A percentile compares a stretch with the other conserved stretches of the same genome.
Evolutionary conservation across 2,888 invertebrate genomes (phyloP).

Genomic region (Drymonia ruficornis): DNA sequence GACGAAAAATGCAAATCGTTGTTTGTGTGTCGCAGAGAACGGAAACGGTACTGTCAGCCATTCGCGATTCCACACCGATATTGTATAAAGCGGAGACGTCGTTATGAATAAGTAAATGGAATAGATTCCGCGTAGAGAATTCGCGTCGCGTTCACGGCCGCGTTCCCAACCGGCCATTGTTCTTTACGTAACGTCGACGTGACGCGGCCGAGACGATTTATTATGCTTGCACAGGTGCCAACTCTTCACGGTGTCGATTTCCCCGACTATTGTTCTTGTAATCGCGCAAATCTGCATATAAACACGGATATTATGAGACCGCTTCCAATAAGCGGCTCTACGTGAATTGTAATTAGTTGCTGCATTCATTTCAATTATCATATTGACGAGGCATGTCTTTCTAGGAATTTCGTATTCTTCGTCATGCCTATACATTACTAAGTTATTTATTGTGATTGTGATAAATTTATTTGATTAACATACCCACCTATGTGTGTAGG

Average conservation of each 20-base stretch:
- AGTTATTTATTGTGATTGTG: neutral
- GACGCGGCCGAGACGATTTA: slow-evolving; percentile 53
- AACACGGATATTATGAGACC: slow-evolving; percentile 39
- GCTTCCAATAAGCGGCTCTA: slow-evolving; percentile 33
- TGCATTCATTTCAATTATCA: neutral
- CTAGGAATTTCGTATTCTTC: neutral
- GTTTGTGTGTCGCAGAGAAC: slow-evolving; percentile 60
- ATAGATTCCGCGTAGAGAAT: slow-evolving; percentile 50
- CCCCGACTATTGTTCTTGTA: slow-evolving; percentile 67
- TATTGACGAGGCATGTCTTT: neutral
- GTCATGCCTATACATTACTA: neutral
- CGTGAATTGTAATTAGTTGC: slow-evolving; percentile 32
- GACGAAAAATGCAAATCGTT: slow-evolving; percentile 68
- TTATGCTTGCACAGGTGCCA: slow-evolving; percentile 65
- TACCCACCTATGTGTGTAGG: too few relatives aligned
- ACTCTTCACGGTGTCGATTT: slow-evolving; percentile 68
- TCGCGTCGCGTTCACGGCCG: slow-evolving; percentile 73
- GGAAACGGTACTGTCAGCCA: slow-evolving; percentile 72
- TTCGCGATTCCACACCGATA: slow-evolving; percentile 70
- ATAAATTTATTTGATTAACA: neutral
- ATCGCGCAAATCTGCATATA: slow-evolving; percentile 51
- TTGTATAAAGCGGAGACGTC: slow-evolving; percentile 67
- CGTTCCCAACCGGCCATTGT: slow-evolving; percentile 78
- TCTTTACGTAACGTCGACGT: slow-evolving; percentile 75
- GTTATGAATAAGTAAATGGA: slow-evolving; percentile 69